Evolutionary conservation across 2,113 vertebrate genomes (phyloP).

Genomic region (Uropsilus gracilis): DNA sequence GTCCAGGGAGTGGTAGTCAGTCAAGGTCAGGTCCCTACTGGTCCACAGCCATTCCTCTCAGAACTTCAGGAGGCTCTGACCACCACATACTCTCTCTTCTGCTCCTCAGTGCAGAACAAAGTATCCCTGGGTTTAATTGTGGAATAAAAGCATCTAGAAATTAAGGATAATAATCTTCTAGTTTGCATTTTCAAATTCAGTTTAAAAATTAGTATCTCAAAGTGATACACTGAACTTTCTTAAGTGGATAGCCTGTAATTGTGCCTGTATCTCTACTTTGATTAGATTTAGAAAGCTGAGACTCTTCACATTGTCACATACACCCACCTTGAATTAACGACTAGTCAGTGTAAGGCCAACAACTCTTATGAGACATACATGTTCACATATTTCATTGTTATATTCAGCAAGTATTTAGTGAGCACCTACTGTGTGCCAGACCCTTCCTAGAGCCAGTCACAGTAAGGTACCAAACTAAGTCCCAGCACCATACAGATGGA

Average conservation of each 20-base stretch:
- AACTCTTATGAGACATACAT: neutral
- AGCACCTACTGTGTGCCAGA: neutral
- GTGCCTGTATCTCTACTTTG: neutral
- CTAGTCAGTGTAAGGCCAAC: neutral
- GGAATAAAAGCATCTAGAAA: neutral
- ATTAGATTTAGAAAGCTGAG: neutral
- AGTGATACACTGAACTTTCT: neutral
- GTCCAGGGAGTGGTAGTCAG: neutral
- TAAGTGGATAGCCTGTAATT: neutral
- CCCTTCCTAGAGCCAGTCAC: neutral
- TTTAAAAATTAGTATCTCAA: slow-evolving; percentile 20
- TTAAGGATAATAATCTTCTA: neutral
- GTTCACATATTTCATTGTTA: neutral
- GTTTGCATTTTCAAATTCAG: slow-evolving; percentile 24
- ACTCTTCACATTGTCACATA: neutral
- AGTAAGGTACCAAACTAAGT: neutral
- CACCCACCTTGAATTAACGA: neutral
- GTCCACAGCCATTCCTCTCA: neutral
- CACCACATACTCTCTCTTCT: neutral
- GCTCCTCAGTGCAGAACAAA: neutral
- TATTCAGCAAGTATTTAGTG: neutral
- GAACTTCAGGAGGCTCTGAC: neutral
- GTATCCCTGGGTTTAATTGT: neutral
- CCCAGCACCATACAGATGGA: neutral
- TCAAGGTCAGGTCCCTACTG: neutral